Evolutionary conservation across 2,888 invertebrate species (phyloP).

Genomic region (Heliconius sara): DNA sequence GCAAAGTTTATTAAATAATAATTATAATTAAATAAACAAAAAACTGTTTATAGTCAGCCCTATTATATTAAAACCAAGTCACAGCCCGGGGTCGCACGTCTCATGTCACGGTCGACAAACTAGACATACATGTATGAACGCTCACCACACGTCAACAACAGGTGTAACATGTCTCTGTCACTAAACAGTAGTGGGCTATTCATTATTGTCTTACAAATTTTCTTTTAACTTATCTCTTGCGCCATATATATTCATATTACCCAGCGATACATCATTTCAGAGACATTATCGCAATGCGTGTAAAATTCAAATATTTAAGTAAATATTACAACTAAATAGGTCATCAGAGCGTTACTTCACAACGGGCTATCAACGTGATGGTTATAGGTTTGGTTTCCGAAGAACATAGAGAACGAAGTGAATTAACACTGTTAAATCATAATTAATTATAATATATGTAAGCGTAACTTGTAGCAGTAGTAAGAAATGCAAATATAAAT

Average conservation of each 20-base stretch:
- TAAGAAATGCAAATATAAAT: no score
- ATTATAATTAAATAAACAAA: not conserved
- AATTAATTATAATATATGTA: no score
- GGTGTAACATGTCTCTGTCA: constrained; percentile 1
- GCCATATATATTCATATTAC: not conserved
- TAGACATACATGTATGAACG: constrained; percentile 23
- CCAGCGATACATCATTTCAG: not conserved
- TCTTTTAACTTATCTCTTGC: not conserved
- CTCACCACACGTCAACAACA: not conserved
- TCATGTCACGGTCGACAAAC: constrained; percentile 68
- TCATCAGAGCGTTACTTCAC: not conserved
- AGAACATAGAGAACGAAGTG: no score
- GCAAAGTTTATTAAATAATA: not conserved
- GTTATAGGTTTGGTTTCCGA: no score
- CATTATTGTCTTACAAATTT: not conserved
- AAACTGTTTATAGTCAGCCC: constrained; percentile 42
- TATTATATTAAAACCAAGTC: constrained; percentile 51
- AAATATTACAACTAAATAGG: not conserved
- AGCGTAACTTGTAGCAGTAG: no score
- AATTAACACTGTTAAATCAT: no score
- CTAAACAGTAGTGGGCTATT: not conserved
- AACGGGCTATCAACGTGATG: no score
- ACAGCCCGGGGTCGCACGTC: constrained; percentile 69
- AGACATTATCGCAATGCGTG: not conserved
- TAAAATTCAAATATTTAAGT: not conserved